Evolutionary conservation across 2,113 vertebrate species (phyloP), one percentile per base, ranked within the genome.

Genomic region (Chlorocebus sabaeus): DNA sequence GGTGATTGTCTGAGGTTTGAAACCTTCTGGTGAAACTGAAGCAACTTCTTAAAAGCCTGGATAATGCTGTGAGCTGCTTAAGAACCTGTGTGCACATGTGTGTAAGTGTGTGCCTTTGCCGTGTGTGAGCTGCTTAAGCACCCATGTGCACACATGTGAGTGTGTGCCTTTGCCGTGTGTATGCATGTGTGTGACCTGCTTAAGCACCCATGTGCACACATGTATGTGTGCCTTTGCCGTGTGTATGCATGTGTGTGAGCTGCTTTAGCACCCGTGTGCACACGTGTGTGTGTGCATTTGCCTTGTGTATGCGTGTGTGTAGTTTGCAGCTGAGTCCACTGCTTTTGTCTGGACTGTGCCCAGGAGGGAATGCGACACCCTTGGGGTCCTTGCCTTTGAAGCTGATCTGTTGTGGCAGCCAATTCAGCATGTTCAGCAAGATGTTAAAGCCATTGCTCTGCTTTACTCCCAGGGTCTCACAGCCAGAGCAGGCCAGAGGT

Each of bases 381-480:
- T 83, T 68, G 82, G 83, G 97, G 88, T 12, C 80, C 81, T 67
- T 84, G 82, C 89, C 55, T 98, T 93, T 99, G 98, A 98, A 89
- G 82, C 96, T 98, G 98, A 99, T 98, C 87, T 43, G 5, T 98
- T 80, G 96, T 5, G 98, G 98, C 97, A 67, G 97, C 96, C 95
- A 98, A 96, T 97, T 98, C 97, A 96, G 97, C 98, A 97, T 98
- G 96, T 97, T 98, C 97, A 96, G 97, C 98, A 97, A 96, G 98
- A 96, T 96, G 93, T 98, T 97, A 97, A 96, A 98, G 98, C 98
- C 97, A 11, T 57, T 89, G 95, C 97, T 97, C 95, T 96, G 88
- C 88, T 92, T 97, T n/a, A 5, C 97, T 87, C 95, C 96, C 23
- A 89, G 50, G 64, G 90, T 61, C 12, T 59, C 3, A 43, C 45